Evolutionary conservation across 30 jellyfish, hydroid and myxozoan genomes (phyloP), one percentile per base, ranked within the genome.

Genomic region (Aurelia sp.): DNA sequence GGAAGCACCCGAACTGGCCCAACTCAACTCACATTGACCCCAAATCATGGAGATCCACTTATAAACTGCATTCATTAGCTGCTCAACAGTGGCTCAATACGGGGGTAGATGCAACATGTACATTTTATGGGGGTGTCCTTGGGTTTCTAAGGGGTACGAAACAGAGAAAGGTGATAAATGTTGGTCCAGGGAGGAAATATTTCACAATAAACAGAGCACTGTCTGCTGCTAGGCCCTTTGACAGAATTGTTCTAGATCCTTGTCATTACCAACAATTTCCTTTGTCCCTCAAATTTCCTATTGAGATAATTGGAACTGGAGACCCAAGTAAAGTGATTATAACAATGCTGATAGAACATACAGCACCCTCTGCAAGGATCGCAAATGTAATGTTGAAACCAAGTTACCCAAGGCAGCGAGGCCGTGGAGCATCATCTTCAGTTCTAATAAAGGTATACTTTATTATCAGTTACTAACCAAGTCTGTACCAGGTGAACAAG

Each of bases 1-100:
- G 98, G 98, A 91, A 86, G 86, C 98, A 84, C 55, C 98, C 98
- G 13, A 73, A 85, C 74, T 91, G 98, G 98, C 98, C 98, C 3
- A 91, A 81, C 73, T 23, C 90, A 22, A 59, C 91, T 4, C 87
- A 85, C 17, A 64, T 65, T 31, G 88, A 85, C 50, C 96, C 96
- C 15, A 66, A 47, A 51, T 85, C 96, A 35, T 91, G 98, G 98
- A 86, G 87, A 48, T 65, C 75, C 55, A 73, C 93, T 37, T 91
- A 91, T 77, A 79, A 76, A 63, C 52, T 65, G 27, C 91, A 79
- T 61, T 78, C 92, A 47, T 65, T 61, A 44, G 91, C 82, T 11
- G 78, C 98, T 17, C 86, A 79, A 60, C 91, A 86, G 70, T 91
- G 98, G 98, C 66, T 91, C 16, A 52, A 66, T 37, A 66, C 74